Conservation (phyloP, 2,797 vertebrate species). For the Percopsis omiscomaycus region DNA sequence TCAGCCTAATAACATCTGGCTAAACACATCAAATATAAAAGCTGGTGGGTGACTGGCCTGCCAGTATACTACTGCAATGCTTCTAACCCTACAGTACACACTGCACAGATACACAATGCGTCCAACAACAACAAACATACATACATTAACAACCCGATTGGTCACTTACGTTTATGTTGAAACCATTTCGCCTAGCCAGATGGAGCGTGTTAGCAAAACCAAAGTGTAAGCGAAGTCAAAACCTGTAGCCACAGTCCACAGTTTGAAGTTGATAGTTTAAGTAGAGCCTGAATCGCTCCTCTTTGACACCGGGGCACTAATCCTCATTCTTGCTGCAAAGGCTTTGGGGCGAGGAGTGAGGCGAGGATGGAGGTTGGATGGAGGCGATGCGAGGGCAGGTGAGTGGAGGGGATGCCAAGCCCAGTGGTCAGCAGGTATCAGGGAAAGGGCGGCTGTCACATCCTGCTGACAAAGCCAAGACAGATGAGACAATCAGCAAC, state of each 20-base stretch:
- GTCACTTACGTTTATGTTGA: constrained; percentile 82
- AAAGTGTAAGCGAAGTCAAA: constrained; percentile 80
- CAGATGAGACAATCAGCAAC: constrained; percentile 73
- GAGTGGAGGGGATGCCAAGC: constrained; percentile 67
- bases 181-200: constrained; percentile 81
- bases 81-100: neutral
- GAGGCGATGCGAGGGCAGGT: constrained; percentile 68
- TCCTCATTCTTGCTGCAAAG: constrained; percentile 81
- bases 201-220: constrained; percentile 38
- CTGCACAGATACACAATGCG: constrained; percentile 1
- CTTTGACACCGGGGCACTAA: constrained; percentile 80
- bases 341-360: constrained; percentile 59
- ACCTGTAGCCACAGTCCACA: constrained; percentile 82
- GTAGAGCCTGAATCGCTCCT: constrained; percentile 30
- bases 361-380: constrained; percentile 54
- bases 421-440: constrained; percentile 70
- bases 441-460: constrained; percentile 72
- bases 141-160: constrained; percentile 32
- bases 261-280: constrained; percentile 64
- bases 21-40: too few species aligned
- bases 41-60: neutral
- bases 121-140: constrained; percentile 11
- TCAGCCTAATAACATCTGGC: too few species aligned
- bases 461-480: constrained; percentile 71
- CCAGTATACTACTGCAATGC: neutral